phyloP scores from a whole-genome alignment of 1,140 invertebrate species.

The Asbolus verrucosus region DNA sequence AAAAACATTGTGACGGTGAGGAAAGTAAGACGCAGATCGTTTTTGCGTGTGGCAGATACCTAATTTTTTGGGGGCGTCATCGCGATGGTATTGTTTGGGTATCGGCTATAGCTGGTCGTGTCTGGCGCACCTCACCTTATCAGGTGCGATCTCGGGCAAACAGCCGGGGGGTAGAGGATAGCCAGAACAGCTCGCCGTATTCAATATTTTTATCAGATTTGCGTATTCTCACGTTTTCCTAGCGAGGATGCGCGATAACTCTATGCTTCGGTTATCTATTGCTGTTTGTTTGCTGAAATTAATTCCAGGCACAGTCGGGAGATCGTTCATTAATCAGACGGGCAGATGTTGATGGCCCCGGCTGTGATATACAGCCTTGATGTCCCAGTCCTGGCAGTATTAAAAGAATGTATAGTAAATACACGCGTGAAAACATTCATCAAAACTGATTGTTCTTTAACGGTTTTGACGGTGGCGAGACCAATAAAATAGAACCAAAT shows the following conservation, averaged over 20 bases:
- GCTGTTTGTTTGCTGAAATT: conserved; percentile 61
- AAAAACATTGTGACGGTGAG: too few species aligned
- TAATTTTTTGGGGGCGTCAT: conserved; percentile 43
- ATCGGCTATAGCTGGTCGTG: conserved; percentile 46
- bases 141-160: conserved; percentile 54
- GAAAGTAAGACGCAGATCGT: too few species aligned
- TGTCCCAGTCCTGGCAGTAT: conserved; percentile 25
- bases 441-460: conserved; percentile 12
- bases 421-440: conserved; percentile 10
- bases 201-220: conserved; percentile 63
- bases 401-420: conserved; percentile 35
- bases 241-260: conserved; percentile 57
- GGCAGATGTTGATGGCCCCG: conserved; percentile 56
- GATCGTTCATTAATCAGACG: conserved; percentile 58
- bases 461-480: too few species aligned
- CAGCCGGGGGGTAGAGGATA: conserved; percentile 50
- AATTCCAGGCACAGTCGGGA: conserved; percentile 56
- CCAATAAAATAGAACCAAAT: too few species aligned
- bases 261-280: conserved; percentile 57
- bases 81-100: conserved; percentile 43
- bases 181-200: conserved; percentile 54
- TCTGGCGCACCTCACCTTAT: conserved; percentile 58
- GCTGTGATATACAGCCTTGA: conserved; percentile 27
- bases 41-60: conserved; percentile 17
- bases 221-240: conserved; percentile 62